Percentiles rank a stretch among this genome's conserved stretches.
Evolutionary conservation across 2,113 vertebrate species (phyloP).

Genomic region (Leuciscus idus): DNA sequence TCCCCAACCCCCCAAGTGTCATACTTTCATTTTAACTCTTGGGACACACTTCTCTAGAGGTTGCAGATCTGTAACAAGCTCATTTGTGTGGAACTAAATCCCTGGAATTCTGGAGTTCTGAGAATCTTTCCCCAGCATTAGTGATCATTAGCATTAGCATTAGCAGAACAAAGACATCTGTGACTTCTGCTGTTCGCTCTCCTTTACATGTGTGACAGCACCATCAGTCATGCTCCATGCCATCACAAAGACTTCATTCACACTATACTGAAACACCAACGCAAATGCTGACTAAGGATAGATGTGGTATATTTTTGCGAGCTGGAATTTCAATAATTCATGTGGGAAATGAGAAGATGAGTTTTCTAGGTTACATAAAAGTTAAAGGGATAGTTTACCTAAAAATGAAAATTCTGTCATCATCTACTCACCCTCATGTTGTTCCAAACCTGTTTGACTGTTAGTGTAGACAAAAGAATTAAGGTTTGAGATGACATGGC

Average conservation of each 20-base stretch:
- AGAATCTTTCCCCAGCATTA: constrained; percentile 33
- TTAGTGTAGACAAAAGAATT: no score
- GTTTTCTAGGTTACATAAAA: not conserved
- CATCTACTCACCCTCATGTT: not conserved
- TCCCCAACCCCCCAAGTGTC: not conserved
- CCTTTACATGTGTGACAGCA: constrained; percentile 20
- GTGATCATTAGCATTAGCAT: constrained; percentile 4
- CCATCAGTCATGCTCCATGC: constrained; percentile 29
- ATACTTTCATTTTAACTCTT: not conserved
- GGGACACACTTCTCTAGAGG: not conserved
- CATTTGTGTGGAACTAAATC: constrained; percentile 2
- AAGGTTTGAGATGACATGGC: no score
- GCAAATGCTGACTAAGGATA: constrained; percentile 2
- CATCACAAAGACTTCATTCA: constrained; percentile 34
- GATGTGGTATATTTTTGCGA: not conserved
- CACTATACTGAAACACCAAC: constrained; percentile 17
- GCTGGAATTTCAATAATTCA: not conserved
- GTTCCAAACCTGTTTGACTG: not conserved
- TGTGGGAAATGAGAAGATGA: not conserved
- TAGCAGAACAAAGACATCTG: constrained; percentile 37
- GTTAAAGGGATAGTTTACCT: not conserved
- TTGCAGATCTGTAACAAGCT: not conserved
- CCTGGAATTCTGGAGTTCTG: constrained; percentile 6
- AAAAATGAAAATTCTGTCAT: not conserved
- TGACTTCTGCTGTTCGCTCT: constrained; percentile 33